Evolutionary conservation across 2,888 invertebrate species (phyloP).

Genomic region (Ptychoptera albimana): DNA sequence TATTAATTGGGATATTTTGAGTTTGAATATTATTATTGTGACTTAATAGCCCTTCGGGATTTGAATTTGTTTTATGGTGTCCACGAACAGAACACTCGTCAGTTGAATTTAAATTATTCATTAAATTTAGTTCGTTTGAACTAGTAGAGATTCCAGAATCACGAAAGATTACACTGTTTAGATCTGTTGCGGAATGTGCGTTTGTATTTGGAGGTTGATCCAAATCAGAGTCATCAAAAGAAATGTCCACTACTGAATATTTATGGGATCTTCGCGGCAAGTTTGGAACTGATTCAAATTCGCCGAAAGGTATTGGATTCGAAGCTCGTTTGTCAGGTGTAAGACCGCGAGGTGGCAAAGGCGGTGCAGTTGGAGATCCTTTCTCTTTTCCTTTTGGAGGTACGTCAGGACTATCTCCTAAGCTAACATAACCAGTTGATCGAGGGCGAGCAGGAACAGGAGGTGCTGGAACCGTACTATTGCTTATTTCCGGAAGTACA

Average conservation of each 20-base stretch:
- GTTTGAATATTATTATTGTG: slow-evolving; percentile 5
- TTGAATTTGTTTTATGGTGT: slow-evolving; percentile 8
- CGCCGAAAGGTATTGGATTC: slow-evolving; percentile 27
- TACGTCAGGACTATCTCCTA: slow-evolving; percentile 29
- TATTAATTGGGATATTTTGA: neutral
- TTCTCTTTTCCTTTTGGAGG: slow-evolving; percentile 34
- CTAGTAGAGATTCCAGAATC: slow-evolving; percentile 32
- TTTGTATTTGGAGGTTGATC: slow-evolving; percentile 18
- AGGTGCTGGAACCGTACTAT: slow-evolving; percentile 28
- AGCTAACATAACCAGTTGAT: slow-evolving; percentile 37
- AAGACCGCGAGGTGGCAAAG: slow-evolving; percentile 64
- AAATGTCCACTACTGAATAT: slow-evolving; percentile 33
- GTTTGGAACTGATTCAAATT: slow-evolving; percentile 29
- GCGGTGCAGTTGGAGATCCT: slow-evolving; percentile 46
- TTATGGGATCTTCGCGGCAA: slow-evolving; percentile 31
- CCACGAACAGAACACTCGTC: slow-evolving; percentile 5
- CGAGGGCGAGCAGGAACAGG: slow-evolving; percentile 44
- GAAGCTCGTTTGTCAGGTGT: slow-evolving; percentile 30
- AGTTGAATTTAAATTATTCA: slow-evolving; percentile 22
- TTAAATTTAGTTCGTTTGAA: slow-evolving; percentile 21
- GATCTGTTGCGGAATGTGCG: neutral
- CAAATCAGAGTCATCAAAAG: slow-evolving; percentile 31
- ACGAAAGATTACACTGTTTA: slow-evolving; percentile 15
- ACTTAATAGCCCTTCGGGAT: slow-evolving; percentile 6
- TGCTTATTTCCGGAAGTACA: neutral